These are phyloP conservation scores for Oncorhynchus mykiss DNA, from an alignment of 2,113 vertebrate species.

Conservation along the genomic window DNA sequence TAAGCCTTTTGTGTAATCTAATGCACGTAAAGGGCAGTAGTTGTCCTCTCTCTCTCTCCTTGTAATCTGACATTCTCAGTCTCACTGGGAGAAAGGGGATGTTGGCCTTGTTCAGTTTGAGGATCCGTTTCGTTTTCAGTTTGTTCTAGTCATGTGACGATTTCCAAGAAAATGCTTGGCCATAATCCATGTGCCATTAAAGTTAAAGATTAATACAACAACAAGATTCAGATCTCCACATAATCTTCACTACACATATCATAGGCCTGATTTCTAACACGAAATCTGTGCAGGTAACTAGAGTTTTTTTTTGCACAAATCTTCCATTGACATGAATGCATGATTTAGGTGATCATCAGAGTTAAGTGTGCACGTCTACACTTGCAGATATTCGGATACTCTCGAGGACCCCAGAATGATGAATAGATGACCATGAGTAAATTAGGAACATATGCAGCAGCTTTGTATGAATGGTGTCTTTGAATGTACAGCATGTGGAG, in stretches of 20 bases:
- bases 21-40: not conserved
- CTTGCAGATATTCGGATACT: too few species aligned
- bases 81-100: not conserved
- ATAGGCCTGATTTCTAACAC: too few species aligned
- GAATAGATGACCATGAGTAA: not conserved
- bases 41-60: not conserved
- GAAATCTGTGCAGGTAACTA: too few species aligned
- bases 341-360: too few species aligned
- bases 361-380: too few species aligned
- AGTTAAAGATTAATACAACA: not conserved
- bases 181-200: not conserved
- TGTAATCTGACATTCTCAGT: not conserved
- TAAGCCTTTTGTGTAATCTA: not conserved
- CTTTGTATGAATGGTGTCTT: not conserved
- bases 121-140: constrained; percentile 31
- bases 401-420: not conserved
- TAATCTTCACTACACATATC: too few species aligned
- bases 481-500: not conserved
- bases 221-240: not conserved
- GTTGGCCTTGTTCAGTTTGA: not conserved
- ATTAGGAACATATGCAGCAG: not conserved
- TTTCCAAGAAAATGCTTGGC: constrained; percentile 31
- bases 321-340: not conserved
- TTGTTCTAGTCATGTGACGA: constrained; percentile 12
- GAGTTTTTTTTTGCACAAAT: not conserved